These are phyloP conservation scores for Oreochromis tanganicae DNA, from an alignment of 2,113 vertebrate genomes.

Conservation along the genomic window DNA sequence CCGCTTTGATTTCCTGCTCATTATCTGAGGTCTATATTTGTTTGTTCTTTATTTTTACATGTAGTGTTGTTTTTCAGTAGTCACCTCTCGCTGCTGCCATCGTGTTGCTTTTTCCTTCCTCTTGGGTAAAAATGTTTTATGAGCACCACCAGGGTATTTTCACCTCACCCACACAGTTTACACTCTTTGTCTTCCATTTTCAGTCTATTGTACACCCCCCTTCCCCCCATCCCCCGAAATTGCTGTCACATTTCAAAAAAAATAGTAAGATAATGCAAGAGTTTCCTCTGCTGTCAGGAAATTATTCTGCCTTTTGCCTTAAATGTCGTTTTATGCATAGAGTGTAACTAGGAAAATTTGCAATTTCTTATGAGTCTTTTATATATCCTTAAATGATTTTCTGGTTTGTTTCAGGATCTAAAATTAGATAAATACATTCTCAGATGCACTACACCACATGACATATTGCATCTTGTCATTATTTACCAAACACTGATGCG, in stretches of 20 bases:
- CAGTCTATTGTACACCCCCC: neutral
- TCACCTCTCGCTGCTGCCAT: neutral
- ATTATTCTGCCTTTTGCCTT: neutral
- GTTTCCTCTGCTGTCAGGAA: neutral
- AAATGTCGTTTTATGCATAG: neutral
- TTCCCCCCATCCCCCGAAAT: neutral
- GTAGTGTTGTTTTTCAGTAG: neutral
- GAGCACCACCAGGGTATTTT: neutral
- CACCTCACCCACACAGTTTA: constrained; percentile 8
- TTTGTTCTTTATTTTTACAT: neutral
- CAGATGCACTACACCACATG: neutral
- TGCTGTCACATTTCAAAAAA: neutral
- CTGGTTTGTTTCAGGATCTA: neutral
- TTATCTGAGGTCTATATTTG: neutral
- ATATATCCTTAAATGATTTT: neutral
- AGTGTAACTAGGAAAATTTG: neutral
- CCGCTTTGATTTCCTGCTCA: neutral
- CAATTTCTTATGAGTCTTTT: neutral
- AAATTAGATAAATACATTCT: neutral
- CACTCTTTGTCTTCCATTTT: neutral
- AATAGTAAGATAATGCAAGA: neutral
- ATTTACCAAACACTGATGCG: neutral
- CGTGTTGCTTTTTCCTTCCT: neutral
- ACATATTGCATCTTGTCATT: neutral
- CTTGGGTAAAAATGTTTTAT: neutral